Base-by-base conservation (phyloP, 2,797 vertebrate genomes). In the Chloroceryle inda region DNA sequence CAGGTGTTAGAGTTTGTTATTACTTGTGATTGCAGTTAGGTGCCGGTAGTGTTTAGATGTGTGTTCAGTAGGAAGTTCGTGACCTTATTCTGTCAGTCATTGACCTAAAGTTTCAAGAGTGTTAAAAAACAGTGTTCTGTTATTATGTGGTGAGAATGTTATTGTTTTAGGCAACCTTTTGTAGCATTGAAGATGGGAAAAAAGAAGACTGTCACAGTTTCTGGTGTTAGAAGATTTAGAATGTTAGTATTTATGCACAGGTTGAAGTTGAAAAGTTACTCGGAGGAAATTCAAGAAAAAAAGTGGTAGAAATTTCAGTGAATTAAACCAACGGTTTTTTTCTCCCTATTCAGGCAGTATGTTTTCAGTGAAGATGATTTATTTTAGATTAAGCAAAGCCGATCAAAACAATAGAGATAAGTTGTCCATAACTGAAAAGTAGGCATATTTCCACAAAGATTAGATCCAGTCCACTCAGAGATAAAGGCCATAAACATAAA, bases 11-110 rank as follows among this genome's bases (percentile, higher is more conserved):
- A 83, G 26, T 88, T 89, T 91, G 56, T 69, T 11, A 4, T 40
- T 86, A 17, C 68, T 71, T 37, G 84, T 50, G 61, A 80, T 26
- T 75, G 61, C 84, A 94, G 82, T 53, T 71, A 72, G 63, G 33
- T 67, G 59, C 88, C 73, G 81, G 29, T 49, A 52, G 67, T 4
- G 16, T 61, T 96, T 38, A 66, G 53, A 67, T 27, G 33, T 50
- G 45, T 19, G 37, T 35, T 75, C 33, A 35, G 35, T 80, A 94
- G 79, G 14, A 49, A 64, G 83, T 61, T 95, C 0, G 0, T 62
- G 84, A 88, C 61, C 86, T 92, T 56, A 55, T 63, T 76, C 89
- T 91, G 66, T 85, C 85, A 83, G 75, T 69, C 75, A 40, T 2
- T 92, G 80, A 89, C 83, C 79, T 88, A 31, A 85, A 52, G 53